Evolutionary conservation across 2,888 invertebrate genomes (phyloP).

Genomic region (Drosophila paranaensis): DNA sequence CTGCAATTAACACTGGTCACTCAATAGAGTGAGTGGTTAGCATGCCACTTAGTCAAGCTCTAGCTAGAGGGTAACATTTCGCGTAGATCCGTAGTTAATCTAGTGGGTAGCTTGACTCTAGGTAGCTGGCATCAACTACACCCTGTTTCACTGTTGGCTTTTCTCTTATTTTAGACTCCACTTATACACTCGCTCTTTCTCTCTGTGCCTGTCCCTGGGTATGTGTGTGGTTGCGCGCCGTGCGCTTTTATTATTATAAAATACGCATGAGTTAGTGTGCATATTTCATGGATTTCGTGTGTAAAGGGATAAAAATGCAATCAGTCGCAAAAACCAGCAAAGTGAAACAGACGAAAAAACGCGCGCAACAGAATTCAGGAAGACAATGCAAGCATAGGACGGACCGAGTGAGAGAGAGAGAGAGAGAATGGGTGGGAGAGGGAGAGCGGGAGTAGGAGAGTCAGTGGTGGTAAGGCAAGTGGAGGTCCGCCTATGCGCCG

Average conservation of each 20-base stretch:
- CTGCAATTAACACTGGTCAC: background rate
- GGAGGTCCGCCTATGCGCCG: background rate
- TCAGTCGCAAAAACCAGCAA: slow-evolving; percentile 79
- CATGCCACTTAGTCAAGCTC: background rate
- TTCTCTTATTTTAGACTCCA: slow-evolving; percentile 16
- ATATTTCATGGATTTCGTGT: slow-evolving; percentile 79
- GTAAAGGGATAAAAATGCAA: slow-evolving; percentile 79
- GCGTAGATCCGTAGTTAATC: background rate
- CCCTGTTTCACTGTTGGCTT: slow-evolving; percentile 31
- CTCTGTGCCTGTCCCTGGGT: background rate
- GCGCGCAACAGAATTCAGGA: slow-evolving; percentile 14
- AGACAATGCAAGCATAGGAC: slow-evolving; percentile 3
- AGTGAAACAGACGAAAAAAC: slow-evolving; percentile 68
- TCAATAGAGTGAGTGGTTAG: background rate
- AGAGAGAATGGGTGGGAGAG: background rate
- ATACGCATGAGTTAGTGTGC: slow-evolving; percentile 80
- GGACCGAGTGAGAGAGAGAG: background rate
- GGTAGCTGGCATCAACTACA: slow-evolving; percentile 7
- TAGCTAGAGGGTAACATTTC: background rate
- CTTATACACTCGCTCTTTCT: background rate
- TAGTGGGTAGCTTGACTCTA: slow-evolving; percentile 4
- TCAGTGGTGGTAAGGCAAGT: background rate
- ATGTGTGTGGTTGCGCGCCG: slow-evolving; percentile 43
- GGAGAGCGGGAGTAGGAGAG: background rate
- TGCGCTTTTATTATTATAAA: slow-evolving; percentile 77